These are phyloP conservation scores for Eulithis prunata DNA, from an alignment of 2,888 invertebrate genomes.

Conservation along the genomic window DNA sequence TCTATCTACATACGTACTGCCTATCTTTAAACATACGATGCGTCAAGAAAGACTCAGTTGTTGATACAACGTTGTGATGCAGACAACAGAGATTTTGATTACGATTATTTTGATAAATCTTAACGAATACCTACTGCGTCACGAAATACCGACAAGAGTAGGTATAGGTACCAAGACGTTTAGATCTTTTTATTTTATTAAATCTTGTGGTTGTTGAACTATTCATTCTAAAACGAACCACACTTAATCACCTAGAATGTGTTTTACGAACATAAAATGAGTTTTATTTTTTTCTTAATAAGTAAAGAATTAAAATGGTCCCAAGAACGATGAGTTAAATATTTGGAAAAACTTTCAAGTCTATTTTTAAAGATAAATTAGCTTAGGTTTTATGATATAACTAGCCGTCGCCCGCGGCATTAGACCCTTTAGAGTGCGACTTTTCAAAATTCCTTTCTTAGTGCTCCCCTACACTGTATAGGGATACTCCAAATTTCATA, in stretches of 20 bases:
- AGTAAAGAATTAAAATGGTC: too few relatives aligned
- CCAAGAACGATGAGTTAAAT: too few relatives aligned
- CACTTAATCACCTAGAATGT: too few relatives aligned
- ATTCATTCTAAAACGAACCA: neutral
- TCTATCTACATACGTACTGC: too few relatives aligned
- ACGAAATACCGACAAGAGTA: neutral
- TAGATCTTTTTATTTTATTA: neutral
- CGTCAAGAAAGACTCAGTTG: slow-evolving; percentile 1
- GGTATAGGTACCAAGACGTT: too few relatives aligned
- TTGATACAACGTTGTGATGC: neutral
- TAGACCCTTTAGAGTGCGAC: too few relatives aligned
- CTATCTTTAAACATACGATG: neutral
- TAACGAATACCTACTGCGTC: neutral
- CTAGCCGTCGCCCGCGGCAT: too few relatives aligned
- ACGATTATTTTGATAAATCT: slow-evolving; percentile 6
- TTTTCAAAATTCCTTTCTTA: too few relatives aligned
- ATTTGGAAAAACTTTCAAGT: slow-evolving; percentile 25
- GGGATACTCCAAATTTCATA: too few relatives aligned
- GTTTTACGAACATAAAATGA: too few relatives aligned
- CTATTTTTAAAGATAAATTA: slow-evolving; percentile 32
- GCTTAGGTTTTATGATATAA: slow-evolving; percentile 37
- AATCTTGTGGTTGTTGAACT: slow-evolving; percentile 2
- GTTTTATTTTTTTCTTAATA: too few relatives aligned
- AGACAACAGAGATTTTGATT: neutral
- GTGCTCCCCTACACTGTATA: too few relatives aligned